Conservation (phyloP, 2,113 vertebrate genomes). For the Cinclus mexicanus region DNA sequence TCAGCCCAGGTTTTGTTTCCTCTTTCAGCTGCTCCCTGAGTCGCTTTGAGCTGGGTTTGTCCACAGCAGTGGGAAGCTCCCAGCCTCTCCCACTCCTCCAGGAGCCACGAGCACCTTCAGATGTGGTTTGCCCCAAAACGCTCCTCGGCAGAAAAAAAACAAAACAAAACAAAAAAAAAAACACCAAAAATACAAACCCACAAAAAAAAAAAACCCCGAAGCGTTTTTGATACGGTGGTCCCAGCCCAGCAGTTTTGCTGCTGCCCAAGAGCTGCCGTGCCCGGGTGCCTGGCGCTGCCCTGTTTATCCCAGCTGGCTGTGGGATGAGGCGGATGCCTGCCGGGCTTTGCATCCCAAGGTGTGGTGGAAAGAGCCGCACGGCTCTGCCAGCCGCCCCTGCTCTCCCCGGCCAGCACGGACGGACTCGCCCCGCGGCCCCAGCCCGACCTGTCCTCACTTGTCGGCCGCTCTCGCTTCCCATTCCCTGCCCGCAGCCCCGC, state of each 20-base stretch:
- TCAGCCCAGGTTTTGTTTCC: not conserved
- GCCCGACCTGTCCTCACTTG: conserved; percentile 22
- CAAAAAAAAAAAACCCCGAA: not conserved
- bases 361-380: not conserved
- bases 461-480: not conserved
- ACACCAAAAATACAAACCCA: not conserved
- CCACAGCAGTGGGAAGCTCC: not conserved
- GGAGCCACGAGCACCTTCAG: not conserved
- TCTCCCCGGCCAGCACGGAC: not conserved
- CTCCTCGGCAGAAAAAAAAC: not conserved
- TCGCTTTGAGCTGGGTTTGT: not conserved
- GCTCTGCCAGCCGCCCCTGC: not conserved
- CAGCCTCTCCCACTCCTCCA: not conserved
- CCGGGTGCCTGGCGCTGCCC: not conserved
- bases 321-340: not conserved
- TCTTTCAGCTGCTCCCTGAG: not conserved
- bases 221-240: rapidly evolving
- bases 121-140: conserved; percentile 1
- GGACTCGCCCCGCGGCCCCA: not conserved
- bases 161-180: not conserved
- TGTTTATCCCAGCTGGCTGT: not conserved
- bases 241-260: not conserved
- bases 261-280: not conserved
- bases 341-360: not conserved
- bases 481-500: not conserved